A percentile compares a stretch with the other conserved stretches of the same genome.
These are phyloP conservation scores for Propithecus deckenii DNA, from an alignment of 2,797 vertebrate genomes.

Conservation along the genomic window DNA sequence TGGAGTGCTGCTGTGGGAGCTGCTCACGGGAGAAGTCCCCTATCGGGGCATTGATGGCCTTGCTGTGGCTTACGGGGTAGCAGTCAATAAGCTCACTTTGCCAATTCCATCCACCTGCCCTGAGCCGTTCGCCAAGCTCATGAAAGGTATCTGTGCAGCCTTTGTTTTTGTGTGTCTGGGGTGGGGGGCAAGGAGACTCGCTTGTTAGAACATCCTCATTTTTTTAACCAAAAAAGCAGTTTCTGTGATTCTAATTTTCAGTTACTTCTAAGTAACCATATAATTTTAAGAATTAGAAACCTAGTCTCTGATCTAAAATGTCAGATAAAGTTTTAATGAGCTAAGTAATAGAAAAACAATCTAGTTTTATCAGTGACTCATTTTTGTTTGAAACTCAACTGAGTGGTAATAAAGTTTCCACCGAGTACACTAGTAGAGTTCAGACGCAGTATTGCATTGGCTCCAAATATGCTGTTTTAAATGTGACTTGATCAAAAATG, in stretches of 20 bases:
- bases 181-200: not conserved
- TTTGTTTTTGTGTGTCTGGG: not conserved
- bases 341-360: not conserved
- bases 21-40: conserved; percentile 96
- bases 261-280: not conserved
- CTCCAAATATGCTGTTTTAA: not conserved
- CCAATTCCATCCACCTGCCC: conserved; percentile 97
- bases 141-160: conserved; percentile 90
- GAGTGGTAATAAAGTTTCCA: not conserved
- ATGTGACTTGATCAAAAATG: not conserved
- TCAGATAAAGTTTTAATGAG: not conserved
- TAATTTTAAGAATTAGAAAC: not conserved
- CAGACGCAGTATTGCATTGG: not conserved
- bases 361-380: not conserved
- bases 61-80: conserved; percentile 96
- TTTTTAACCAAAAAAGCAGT: not conserved
- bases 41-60: conserved; percentile 97
- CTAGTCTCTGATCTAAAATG: not conserved
- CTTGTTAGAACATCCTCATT: not conserved
- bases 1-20: conserved; percentile 96
- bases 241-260: not conserved
- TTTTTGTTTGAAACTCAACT: not conserved
- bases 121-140: conserved; percentile 95
- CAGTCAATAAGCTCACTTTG: conserved; percentile 95
- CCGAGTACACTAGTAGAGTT: not conserved